Conservation (phyloP, 1,140 invertebrate species). For the Phenacoccus solenopsis region DNA sequence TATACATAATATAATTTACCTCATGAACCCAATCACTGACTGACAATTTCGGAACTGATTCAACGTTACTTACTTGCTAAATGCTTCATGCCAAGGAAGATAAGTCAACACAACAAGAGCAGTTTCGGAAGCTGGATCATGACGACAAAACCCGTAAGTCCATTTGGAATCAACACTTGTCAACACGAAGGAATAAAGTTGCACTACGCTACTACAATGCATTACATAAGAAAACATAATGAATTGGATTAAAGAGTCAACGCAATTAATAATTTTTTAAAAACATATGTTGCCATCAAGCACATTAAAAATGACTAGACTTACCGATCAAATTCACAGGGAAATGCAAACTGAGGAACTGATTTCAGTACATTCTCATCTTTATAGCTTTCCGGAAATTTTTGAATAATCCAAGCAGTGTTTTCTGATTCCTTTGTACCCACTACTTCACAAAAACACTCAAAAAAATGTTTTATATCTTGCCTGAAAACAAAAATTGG, state of each 20-base stretch:
- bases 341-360: slow-evolving; percentile 73
- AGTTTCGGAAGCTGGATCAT: slow-evolving; percentile 67
- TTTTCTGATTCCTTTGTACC: slow-evolving; percentile 41
- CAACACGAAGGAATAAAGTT: slow-evolving; percentile 85
- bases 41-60: background rate
- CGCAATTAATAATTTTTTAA: background rate
- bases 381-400: slow-evolving; percentile 58
- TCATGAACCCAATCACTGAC: no score
- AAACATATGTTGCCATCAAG: slow-evolving; percentile 9
- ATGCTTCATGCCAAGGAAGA: slow-evolving; percentile 90
- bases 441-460: slow-evolving; percentile 71
- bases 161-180: slow-evolving; percentile 88
- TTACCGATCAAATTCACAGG: slow-evolving; percentile 67
- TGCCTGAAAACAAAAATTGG: slow-evolving; percentile 44
- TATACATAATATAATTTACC: no score
- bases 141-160: slow-evolving; percentile 89
- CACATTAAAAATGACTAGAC: slow-evolving; percentile 25
- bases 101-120: slow-evolving; percentile 68
- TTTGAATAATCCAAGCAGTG: slow-evolving; percentile 58
- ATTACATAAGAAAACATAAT: no score
- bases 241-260: no score
- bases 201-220: slow-evolving; percentile 40
- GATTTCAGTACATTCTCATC: slow-evolving; percentile 64
- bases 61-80: slow-evolving; percentile 63
- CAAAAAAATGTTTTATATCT: slow-evolving; percentile 64